These are phyloP conservation scores for Neodon shergylaensis DNA, from an alignment of 2,113 vertebrate species.

Conservation along the genomic window DNA sequence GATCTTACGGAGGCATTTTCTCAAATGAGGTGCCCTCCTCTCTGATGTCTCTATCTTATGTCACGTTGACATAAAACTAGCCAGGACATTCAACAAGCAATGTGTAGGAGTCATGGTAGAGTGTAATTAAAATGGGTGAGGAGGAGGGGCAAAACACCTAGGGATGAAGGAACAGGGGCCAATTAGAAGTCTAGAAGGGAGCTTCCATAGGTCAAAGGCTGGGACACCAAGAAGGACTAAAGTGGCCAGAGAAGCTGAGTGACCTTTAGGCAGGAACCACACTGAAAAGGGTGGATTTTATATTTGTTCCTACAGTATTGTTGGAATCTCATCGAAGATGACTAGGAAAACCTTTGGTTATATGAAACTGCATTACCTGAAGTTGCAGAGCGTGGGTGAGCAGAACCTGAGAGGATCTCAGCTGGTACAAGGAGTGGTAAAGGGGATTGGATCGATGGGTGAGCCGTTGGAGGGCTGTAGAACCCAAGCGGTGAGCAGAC, in stretches of 20 bases:
- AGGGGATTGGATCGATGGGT: background rate
- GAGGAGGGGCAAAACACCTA: background rate
- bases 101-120: background rate
- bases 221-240: background rate
- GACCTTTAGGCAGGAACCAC: too few species aligned
- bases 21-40: background rate
- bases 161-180: too few species aligned
- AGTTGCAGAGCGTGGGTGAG: background rate
- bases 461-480: background rate
- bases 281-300: background rate
- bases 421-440: background rate
- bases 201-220: background rate
- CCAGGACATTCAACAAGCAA: background rate
- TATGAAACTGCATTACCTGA: background rate
- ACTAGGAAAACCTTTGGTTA: background rate
- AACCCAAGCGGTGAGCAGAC: background rate
- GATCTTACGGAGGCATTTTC: background rate
- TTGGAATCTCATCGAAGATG: background rate
- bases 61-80: background rate
- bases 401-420: background rate
- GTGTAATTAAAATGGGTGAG: too few species aligned
- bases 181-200: background rate
- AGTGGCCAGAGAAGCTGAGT: background rate
- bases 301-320: too few species aligned
- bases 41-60: background rate